Base-by-base conservation (phyloP, 2,888 invertebrate species). In the Drosophila acutilabella region DNA sequence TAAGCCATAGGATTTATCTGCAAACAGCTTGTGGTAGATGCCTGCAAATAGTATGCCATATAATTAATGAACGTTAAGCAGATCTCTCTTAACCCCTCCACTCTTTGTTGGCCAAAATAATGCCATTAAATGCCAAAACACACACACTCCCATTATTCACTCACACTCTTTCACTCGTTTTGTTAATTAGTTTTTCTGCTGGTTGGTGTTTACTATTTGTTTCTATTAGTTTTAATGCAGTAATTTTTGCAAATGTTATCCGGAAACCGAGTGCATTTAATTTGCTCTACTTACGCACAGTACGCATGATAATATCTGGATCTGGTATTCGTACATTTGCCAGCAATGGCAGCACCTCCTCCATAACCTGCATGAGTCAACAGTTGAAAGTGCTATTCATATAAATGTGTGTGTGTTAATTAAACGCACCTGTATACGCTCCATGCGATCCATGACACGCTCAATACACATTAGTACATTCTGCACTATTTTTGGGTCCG, bases 11-110 rank as follows among this genome's bases (percentile, higher is more conserved):
- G 96, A 97, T 92, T 96, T 96, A 92, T 98, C 98, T 91, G 95
- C 95, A 82, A 98, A 93, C 96, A 98, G 96, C 89, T 96, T 94
- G 89, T 96, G 96, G 93, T 98, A 98, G 90, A 98, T 97, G 93
- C 96, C 98, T 98, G 94, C 30, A 18, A 67, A 59, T 61, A 53
- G 47, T 38, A 47, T 47, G 57, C 20, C 44, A 56, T 44, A 44
- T 44, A 56, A 56, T 44, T 56, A 56, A 56, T 56, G 44, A 36
- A 44, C 20, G 44, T 36, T 44, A 47, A 57, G 38, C 57, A 47
- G 41, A 53, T 36, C 23, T 57, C 50, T 50, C 38, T 38, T 47
- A 14, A 16, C 53, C 53, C 23, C 40, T 10, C n/a, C n/a, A 3
- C 30, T 30, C 30, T 30, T 53, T 23, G 51, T 51, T 38, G 18